Base-by-base conservation (phyloP, 2,113 vertebrate species). In the Drymodes brunneopygia region DNA sequence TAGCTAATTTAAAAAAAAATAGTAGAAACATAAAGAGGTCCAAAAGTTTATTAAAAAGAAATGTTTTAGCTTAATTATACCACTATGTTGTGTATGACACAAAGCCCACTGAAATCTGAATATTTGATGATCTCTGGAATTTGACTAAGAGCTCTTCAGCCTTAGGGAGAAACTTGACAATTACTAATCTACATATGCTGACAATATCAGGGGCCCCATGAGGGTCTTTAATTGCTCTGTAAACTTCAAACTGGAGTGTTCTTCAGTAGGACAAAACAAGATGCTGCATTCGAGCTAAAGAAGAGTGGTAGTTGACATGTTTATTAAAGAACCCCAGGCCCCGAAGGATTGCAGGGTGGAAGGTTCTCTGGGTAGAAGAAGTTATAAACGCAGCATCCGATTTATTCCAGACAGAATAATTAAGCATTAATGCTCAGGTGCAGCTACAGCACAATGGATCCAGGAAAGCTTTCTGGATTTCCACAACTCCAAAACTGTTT, bases 161-260 rank as follows among this genome's bases (percentile, higher is more conserved):
- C 96, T 92, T 88, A 93, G 96, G 97, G 93, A 97, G 81, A 97
- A 97, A 95, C 96, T 62, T 93, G 83, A 91, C 96, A 98, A 96
- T 96, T 96, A 92, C 95, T 98, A 96, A 98, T 98, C 97, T 97
- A 96, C 91, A 95, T 94, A 97, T 83, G 83, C 92, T 90, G 95
- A 96, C 96, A 97, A 91, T 95, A 97, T 97, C 78, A 73, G 95
- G 62, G 85, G 86, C 95, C 98, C 95, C 97, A 94, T 58, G 98
- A 97, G 94, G 90, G 94, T 95, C 88, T 94, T 98, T 97, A 98
- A 98, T 98, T 97, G 96, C 97, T 98, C 97, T 95, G 71, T 98
- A 98, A 98, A 97, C 97, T 97, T 97, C 96, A 97, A 86, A 97
- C 93, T 97, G 95, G 96, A 98, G 97, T 98, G 94, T 96, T 98